Conservation (phyloP, 2,888 invertebrate genomes). For the Xestia sexstrigata region DNA sequence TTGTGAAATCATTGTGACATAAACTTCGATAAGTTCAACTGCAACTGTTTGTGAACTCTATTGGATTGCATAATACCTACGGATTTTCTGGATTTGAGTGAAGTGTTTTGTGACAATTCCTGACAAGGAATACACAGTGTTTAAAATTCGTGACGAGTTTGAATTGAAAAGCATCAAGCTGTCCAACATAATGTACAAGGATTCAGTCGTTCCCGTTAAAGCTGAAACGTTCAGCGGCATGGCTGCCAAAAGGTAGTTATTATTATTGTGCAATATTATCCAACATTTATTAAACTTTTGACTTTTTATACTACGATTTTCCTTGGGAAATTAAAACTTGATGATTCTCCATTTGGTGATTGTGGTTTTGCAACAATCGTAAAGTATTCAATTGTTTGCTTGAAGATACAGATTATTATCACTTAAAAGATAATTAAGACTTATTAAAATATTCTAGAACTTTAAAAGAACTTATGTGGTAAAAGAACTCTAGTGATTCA, state of each 20-base stretch:
- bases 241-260: slow-evolving; percentile 86
- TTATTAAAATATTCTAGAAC: neutral
- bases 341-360: slow-evolving; percentile 11
- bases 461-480: too few relatives aligned
- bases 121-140: slow-evolving; percentile 60
- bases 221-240: slow-evolving; percentile 87
- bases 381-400: neutral
- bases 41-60: slow-evolving; percentile 69
- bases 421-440: neutral
- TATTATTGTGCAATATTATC: slow-evolving; percentile 60
- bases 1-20: slow-evolving; percentile 89
- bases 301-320: neutral
- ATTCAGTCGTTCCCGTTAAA: slow-evolving; percentile 86
- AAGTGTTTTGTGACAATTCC: slow-evolving; percentile 77
- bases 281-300: neutral
- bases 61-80: slow-evolving; percentile 73
- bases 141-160: slow-evolving; percentile 79
- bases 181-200: slow-evolving; percentile 84
- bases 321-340: slow-evolving; percentile 2
- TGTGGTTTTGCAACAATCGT: slow-evolving; percentile 1
- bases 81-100: slow-evolving; percentile 71
- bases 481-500: neutral
- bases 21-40: slow-evolving; percentile 70
- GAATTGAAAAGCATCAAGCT: slow-evolving; percentile 82
- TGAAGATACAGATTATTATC: neutral